Percentiles rank a stretch among this genome's conserved stretches.
Conservation (phyloP, 2,113 vertebrate species). For the Paramormyrops kingsleyae region DNA sequence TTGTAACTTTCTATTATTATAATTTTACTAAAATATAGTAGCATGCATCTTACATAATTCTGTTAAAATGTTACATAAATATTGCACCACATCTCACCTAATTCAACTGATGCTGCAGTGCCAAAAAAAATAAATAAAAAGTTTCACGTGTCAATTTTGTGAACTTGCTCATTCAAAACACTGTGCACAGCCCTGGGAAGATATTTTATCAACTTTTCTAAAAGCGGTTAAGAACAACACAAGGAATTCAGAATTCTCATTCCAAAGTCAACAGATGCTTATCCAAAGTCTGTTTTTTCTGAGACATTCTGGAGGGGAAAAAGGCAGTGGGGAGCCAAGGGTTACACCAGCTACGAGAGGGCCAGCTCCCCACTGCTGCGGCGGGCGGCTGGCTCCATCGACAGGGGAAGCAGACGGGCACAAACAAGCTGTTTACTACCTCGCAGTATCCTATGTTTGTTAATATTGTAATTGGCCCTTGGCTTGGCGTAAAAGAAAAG, state of each 20-base stretch:
- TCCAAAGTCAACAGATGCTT: background rate
- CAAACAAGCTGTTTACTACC: slow-evolving; percentile 3
- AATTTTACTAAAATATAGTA: background rate
- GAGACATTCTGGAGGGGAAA: background rate
- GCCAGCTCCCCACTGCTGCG: background rate
- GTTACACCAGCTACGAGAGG: background rate
- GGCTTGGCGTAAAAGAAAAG: slow-evolving; percentile 6
- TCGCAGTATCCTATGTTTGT: background rate
- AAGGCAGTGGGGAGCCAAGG: background rate
- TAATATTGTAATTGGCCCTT: slow-evolving; percentile 17
- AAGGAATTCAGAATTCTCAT: background rate
- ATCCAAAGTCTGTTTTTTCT: background rate
- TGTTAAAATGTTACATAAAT: background rate
- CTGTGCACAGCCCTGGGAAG: background rate
- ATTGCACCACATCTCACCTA: background rate
- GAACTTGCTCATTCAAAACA: background rate
- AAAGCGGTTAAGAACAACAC: background rate
- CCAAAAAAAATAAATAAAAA: background rate
- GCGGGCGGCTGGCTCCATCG: background rate
- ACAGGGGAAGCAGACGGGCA: background rate
- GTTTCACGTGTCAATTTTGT: background rate
- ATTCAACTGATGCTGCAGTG: background rate
- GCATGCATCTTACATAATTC: background rate
- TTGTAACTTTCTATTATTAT: background rate
- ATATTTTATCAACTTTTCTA: background rate